These are phyloP conservation scores for Enteromius argenteus DNA, from an alignment of 2,797 vertebrate genomes.

Conservation along the genomic window DNA sequence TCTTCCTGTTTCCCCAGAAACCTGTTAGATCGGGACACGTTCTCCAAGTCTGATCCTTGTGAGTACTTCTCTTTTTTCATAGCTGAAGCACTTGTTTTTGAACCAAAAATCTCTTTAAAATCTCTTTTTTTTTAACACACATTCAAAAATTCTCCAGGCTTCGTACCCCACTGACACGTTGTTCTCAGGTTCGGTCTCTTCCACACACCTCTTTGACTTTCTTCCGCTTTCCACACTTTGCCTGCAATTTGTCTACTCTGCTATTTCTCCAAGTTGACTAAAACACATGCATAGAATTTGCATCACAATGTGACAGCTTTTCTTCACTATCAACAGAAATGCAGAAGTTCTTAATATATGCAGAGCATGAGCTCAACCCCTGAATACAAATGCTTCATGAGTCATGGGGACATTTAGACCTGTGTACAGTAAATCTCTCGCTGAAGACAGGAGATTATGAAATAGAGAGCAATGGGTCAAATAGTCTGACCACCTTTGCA, in stretches of 20 bases:
- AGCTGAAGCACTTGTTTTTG: neutral
- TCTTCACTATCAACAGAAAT: conserved; percentile 70
- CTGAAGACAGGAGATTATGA: conserved; percentile 31
- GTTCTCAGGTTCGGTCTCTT: conserved; percentile 8
- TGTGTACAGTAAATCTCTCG: conserved; percentile 29
- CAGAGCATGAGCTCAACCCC: conserved; percentile 63
- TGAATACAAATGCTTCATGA: conserved; percentile 77
- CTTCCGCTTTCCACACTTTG: conserved; percentile 57
- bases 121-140: neutral
- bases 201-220: conserved; percentile 45
- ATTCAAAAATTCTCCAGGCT: neutral
- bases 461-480: conserved; percentile 11
- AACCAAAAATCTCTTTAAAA: neutral
- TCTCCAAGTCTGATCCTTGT: conserved; percentile 97
- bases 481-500: neutral
- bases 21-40: conserved; percentile 94
- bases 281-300: conserved; percentile 76
- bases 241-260: conserved; percentile 73
- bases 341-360: conserved; percentile 70
- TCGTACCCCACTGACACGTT: neutral
- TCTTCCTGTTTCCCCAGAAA: conserved; percentile 77
- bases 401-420: conserved; percentile 9
- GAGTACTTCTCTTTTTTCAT: conserved; percentile 70
- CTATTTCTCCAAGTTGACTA: conserved; percentile 72
- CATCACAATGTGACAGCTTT: conserved; percentile 78